phyloP scores from a whole-genome alignment of 30 jellyfish, hydroid and myxozoan genomes.

The Aurelia coerulea region DNA sequence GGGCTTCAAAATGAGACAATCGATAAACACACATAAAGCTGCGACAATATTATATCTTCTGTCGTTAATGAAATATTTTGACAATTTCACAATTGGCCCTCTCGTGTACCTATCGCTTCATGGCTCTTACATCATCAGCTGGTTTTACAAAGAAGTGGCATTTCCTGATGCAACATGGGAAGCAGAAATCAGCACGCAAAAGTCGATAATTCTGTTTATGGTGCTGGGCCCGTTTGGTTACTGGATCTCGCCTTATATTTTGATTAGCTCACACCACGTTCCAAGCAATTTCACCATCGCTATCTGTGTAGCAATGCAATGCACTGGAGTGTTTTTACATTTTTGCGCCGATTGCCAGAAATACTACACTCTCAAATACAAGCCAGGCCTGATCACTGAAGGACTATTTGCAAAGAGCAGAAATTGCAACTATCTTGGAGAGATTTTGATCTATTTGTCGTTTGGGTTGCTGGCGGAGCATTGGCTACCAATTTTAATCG shows the following conservation, averaged over 20 bases:
- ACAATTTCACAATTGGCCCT: constrained; percentile 68
- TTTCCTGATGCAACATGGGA: constrained; percentile 82
- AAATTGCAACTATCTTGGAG: constrained; percentile 80
- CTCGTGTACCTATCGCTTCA: constrained; percentile 72
- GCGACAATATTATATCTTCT: constrained; percentile 49
- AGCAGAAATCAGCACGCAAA: constrained; percentile 25
- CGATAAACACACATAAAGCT: constrained; percentile 72
- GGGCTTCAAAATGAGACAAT: constrained; percentile 66
- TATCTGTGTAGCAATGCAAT: constrained; percentile 43
- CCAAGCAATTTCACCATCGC: constrained; percentile 58
- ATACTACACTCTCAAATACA: constrained; percentile 56
- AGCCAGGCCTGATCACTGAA: constrained; percentile 65
- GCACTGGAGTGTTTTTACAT: constrained; percentile 66
- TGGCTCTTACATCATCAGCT: constrained; percentile 65
- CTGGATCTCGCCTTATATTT: constrained; percentile 70
- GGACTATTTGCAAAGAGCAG: constrained; percentile 77
- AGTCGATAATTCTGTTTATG: constrained; percentile 5
- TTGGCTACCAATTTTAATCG: constrained; percentile 60
- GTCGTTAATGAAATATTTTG: constrained; percentile 34
- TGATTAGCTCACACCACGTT: constrained; percentile 30
- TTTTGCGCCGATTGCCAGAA: constrained; percentile 82
- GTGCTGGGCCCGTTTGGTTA: constrained; percentile 80
- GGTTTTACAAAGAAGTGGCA: constrained; percentile 74
- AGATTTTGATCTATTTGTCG: constrained; percentile 70
- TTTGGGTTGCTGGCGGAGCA: constrained; percentile 75